A percentile compares a stretch with the other conserved stretches of the same genome.
Conservation (phyloP, 92 coral and sea anemone genomes). For the Porites divaricata region DNA sequence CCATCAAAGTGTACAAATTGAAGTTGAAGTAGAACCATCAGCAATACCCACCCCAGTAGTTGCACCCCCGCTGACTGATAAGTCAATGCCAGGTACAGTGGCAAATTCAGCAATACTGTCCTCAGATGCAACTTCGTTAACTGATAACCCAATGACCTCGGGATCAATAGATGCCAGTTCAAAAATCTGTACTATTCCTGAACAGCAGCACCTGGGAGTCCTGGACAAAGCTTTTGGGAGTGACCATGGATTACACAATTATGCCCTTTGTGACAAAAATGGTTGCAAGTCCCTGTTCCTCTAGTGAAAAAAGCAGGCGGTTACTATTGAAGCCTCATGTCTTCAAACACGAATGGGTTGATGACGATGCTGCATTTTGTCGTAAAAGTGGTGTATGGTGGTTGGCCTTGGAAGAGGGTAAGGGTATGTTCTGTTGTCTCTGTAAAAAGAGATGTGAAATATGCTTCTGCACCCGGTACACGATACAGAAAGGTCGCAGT, state of each 20-base stretch:
- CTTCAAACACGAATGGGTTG: not conserved
- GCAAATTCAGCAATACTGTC: too few relatives aligned
- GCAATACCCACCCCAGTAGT: too few relatives aligned
- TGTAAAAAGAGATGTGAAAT: slow-evolving; percentile 23
- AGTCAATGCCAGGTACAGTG: too few relatives aligned
- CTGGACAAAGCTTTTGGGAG: too few relatives aligned
- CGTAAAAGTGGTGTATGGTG: not conserved
- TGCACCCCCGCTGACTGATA: too few relatives aligned
- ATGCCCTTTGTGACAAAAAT: not conserved
- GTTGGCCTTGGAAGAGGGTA: not conserved
- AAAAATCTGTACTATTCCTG: too few relatives aligned
- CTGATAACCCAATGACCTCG: too few relatives aligned
- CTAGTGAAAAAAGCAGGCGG: not conserved
- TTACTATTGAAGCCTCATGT: not conserved
- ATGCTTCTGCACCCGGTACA: slow-evolving; percentile 30
- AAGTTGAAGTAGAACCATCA: too few relatives aligned
- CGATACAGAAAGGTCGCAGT: slow-evolving; percentile 38
- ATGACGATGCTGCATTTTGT: not conserved
- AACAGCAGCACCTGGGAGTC: too few relatives aligned
- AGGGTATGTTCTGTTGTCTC: slow-evolving; percentile 22
- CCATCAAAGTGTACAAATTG: too few relatives aligned
- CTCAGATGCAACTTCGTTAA: too few relatives aligned
- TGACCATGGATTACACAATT: not conserved
- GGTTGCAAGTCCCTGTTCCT: not conserved
- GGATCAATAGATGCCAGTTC: too few relatives aligned